Percentiles rank a stretch among this genome's conserved stretches.
Evolutionary conservation across 2,797 vertebrate species (phyloP).

Genomic region (Adelosebastes latens): DNA sequence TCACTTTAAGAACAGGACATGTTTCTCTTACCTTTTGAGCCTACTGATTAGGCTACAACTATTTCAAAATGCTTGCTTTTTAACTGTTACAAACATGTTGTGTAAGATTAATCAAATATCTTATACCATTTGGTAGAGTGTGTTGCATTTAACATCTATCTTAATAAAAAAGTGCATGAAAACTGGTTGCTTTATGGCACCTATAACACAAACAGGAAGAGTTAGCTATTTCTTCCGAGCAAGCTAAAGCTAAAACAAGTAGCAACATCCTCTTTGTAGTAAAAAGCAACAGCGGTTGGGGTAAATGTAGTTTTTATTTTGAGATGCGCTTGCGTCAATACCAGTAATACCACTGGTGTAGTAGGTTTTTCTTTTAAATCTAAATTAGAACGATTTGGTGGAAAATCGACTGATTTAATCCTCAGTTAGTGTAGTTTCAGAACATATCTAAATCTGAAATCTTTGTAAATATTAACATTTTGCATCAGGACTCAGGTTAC

Average conservation of each 20-base stretch:
- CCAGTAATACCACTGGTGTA: no score
- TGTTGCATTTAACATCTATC: neutral
- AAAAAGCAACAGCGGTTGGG: neutral
- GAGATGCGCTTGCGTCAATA: no score
- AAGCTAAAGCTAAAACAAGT: neutral
- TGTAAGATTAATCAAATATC: neutral
- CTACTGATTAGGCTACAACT: neutral
- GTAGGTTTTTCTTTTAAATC: no score
- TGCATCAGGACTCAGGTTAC: neutral
- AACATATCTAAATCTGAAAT: neutral
- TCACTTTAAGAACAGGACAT: neutral
- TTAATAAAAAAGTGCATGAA: neutral
- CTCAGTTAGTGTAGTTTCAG: neutral
- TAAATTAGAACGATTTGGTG: no score
- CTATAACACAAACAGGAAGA: neutral
- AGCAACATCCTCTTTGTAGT: neutral
- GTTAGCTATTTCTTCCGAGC: neutral
- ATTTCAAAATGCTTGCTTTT: neutral
- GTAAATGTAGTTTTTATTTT: no score
- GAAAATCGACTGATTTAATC: neutral
- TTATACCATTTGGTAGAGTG: neutral
- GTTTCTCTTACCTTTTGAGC: neutral
- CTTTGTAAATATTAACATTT: neutral
- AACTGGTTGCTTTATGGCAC: neutral
- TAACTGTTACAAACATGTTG: neutral